Evolutionary conservation across 2,113 vertebrate species (phyloP), one percentile per base, ranked within the genome.

Genomic region (Phaethornis superciliosus): DNA sequence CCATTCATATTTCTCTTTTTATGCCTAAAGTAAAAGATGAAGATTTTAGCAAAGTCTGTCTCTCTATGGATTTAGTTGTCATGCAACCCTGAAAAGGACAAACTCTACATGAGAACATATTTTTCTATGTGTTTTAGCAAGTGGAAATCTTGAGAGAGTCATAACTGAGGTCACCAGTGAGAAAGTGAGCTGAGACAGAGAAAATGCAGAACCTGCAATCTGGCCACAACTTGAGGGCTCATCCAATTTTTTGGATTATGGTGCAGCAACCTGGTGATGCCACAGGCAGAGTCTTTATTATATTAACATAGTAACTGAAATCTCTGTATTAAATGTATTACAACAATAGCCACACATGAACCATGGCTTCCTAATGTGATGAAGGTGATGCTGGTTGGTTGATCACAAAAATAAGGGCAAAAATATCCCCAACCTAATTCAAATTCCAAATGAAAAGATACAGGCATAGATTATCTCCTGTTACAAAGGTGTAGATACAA

Each of bases 121-220:
- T 55, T 68, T 56, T 37, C 18, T 30, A 35, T 8, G 17, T 35
- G 21, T 51, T 72, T 87, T 30, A 86, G 54, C 35, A 62, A 56
- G 30, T 23, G 7, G 17, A 23, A 59, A n/a, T 33, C 37, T 47
- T 60, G 24, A 71, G 28, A 77, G 26, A 69, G 68, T 24, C 23
- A 12, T 32, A 17, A 51, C 18, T 16, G 26, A 11, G 3, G 6
- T 26, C 11, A 10, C 14, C 10, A 30, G 9, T 24, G 15, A 33
- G 10, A 16, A 65, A 44, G 6, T 0, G 1, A 87, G 24, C 8
- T 5, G 27, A 64, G 33, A 63, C 0, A 1, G 26, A n/a, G 26
- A 35, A 64, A 67, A 56, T 1, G 9, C 4, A 40, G 32, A 49
- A 33, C 42, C 35, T 15, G 15, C 13, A 30, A 59, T 4, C 6